These are phyloP conservation scores for Julus scandinavius DNA, from an alignment of 2,888 invertebrate species.

Conservation along the genomic window DNA sequence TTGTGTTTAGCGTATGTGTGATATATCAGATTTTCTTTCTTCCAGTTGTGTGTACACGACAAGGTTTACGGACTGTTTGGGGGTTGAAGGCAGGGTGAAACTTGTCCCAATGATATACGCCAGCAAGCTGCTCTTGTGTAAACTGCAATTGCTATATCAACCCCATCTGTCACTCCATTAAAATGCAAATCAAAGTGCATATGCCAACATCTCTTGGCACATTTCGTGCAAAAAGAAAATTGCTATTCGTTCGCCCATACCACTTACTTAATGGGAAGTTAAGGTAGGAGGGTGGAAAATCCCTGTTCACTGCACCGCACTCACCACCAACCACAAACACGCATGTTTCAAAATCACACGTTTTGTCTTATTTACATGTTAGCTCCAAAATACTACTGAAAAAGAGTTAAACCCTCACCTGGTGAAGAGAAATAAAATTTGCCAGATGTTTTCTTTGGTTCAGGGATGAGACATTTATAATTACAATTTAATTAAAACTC, in stretches of 20 bases:
- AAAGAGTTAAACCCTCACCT: no score
- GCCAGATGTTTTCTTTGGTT: no score
- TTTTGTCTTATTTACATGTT: no score
- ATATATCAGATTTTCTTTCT: conserved; percentile 27
- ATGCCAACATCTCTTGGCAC: conserved; percentile 48
- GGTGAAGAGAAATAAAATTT: no score
- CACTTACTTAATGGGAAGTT: conserved; percentile 14
- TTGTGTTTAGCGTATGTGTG: neutral
- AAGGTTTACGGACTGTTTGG: neutral
- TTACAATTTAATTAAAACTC: no score
- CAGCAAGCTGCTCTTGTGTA: conserved; percentile 37
- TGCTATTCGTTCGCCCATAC: conserved; percentile 26
- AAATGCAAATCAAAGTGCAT: conserved; percentile 52
- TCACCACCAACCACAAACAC: conserved; percentile 16
- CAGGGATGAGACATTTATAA: no score
- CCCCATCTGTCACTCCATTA: conserved; percentile 54
- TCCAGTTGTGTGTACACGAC: neutral
- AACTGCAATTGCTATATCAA: conserved; percentile 51
- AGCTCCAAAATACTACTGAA: no score
- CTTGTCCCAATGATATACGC: neutral
- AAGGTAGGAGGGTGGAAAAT: neutral
- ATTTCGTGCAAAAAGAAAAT: conserved; percentile 45
- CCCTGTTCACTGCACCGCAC: neutral
- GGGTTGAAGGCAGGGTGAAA: neutral
- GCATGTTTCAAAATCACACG: no score